Evolutionary conservation across 2,797 vertebrate species (phyloP).

Genomic region (Rallus crepitans): DNA sequence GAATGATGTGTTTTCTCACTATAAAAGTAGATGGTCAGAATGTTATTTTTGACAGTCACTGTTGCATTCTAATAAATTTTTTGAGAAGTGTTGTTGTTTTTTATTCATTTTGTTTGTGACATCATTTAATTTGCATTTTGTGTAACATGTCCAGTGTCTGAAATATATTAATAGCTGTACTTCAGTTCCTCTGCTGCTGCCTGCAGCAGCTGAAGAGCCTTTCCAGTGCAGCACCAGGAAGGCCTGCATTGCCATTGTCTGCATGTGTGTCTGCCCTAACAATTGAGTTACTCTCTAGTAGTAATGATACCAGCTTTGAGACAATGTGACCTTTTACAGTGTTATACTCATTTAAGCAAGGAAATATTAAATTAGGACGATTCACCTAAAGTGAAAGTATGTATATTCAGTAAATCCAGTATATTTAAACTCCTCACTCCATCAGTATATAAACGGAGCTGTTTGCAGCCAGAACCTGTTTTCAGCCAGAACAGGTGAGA

Average conservation of each 20-base stretch:
- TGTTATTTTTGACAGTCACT: neutral
- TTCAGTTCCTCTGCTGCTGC: neutral
- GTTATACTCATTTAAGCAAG: neutral
- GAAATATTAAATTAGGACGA: neutral
- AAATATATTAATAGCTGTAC: neutral
- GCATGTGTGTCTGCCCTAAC: neutral
- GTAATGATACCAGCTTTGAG: neutral
- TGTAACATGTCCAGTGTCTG: neutral
- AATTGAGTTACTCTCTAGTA: neutral
- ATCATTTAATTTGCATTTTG: neutral
- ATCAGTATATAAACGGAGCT: neutral
- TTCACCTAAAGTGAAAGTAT: neutral
- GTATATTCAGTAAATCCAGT: neutral
- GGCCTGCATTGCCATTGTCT: neutral
- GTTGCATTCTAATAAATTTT: slow-evolving; percentile 6
- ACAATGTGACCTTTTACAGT: neutral
- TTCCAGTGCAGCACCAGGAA: neutral
- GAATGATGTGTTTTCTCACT: neutral
- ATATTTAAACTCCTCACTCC: neutral
- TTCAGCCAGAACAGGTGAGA: neutral
- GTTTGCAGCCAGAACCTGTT: neutral
- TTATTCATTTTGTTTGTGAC: neutral
- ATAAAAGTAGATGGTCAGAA: neutral
- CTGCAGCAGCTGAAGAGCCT: neutral
- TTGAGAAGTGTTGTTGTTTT: neutral